Evolutionary conservation across 2,888 invertebrate species (phyloP).

Genomic region (Nemapogon koenigi): DNA sequence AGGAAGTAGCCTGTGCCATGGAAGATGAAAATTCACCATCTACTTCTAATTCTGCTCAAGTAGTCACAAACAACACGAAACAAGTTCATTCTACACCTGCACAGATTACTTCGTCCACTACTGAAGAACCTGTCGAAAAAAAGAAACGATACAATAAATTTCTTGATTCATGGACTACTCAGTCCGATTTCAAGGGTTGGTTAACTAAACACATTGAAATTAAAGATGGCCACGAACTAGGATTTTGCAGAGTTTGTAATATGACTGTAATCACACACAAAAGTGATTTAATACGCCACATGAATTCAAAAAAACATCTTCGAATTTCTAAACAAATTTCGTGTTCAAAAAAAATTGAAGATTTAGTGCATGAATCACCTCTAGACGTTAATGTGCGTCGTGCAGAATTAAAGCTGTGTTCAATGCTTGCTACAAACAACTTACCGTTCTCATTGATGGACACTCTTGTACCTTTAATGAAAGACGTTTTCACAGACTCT

Average conservation of each 20-base stretch:
- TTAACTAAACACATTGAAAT: background rate
- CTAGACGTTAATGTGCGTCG: background rate
- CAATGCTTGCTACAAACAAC: conserved; percentile 7
- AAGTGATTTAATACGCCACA: conserved; percentile 7
- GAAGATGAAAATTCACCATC: background rate
- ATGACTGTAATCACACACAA: conserved; percentile 8
- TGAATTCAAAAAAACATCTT: conserved; percentile 8
- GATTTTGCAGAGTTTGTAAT: conserved; percentile 8
- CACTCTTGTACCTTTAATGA: conserved; percentile 3
- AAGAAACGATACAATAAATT: background rate
- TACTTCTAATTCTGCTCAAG: background rate
- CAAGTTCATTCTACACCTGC: background rate
- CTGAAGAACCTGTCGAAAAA: background rate
- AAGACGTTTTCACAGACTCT: conserved; percentile 6
- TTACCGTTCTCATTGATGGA: conserved; percentile 6
- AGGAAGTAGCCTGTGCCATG: background rate
- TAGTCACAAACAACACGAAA: background rate
- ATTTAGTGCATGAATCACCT: conserved; percentile 4
- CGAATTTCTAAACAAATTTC: conserved; percentile 6
- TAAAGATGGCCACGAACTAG: conserved; percentile 1
- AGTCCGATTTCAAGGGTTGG: background rate
- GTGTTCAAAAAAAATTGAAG: conserved; percentile 4
- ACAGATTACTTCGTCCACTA: background rate
- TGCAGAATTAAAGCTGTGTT: conserved; percentile 7
- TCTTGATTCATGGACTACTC: background rate